Base-by-base conservation (phyloP, 2,888 invertebrate species). In the Papilio demoleus region DNA sequence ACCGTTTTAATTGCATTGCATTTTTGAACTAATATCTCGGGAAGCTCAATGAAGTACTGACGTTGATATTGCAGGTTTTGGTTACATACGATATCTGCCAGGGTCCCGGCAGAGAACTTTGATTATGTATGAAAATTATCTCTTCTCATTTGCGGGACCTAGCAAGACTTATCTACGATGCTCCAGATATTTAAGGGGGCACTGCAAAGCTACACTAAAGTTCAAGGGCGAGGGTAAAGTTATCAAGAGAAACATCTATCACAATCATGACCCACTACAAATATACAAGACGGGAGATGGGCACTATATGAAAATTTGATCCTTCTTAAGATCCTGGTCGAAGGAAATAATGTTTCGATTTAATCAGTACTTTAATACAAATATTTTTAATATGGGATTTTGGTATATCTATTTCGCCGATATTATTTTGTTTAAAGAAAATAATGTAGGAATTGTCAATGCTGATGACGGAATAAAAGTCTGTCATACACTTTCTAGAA, bases 251-350 rank as follows among this genome's bases (percentile, higher is more conserved):
- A 47, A 47, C 22, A 22, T 22, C 1, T 4, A 47, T 1, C 47
- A 47, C 22, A 47, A 47, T 22, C 47, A 47, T 22, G 17, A 9
- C 2, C 47, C 22, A 47, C 47, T 22, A 22, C 12, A 47, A 19
- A 12, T 47, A 3, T 47, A 47, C 4, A 47, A 12, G 47, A 47
- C 47, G 1, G 22, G 59, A 12, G 50, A 67, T 40, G 73, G 73
- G 0, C 34, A 19, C 5, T 58, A 58, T 34, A 34, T 34, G 12
- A 40, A 40, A 38, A 38, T 36, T 22, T 40, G 17, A 40, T 40
- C 17, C 17, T 45, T 9, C 8, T 40, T n/a, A 2, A n/a, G n/a
- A n/a, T n/a, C 12, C 12, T 36, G 36, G n/a, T n/a, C n/a, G n/a
- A n/a, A n/a, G n/a, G n/a, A n/a, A n/a, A 36, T 36, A 36, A 36